These are phyloP conservation scores for Gasterosteus nipponicus DNA, from an alignment of 2,113 vertebrate genomes.

Conservation along the genomic window DNA sequence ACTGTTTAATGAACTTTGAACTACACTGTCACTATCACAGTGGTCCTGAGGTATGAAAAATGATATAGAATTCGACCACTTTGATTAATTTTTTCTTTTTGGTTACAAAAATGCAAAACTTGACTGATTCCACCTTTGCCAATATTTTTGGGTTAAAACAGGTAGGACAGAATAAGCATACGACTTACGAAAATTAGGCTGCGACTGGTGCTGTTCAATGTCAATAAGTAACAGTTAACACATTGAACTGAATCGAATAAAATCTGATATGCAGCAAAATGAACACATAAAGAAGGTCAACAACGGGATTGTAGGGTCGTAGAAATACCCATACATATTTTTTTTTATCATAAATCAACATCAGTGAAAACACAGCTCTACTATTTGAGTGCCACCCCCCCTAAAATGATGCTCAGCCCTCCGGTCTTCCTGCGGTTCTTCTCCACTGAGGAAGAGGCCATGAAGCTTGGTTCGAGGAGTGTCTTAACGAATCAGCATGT, in stretches of 20 bases:
- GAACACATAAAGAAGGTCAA: conserved; percentile 20
- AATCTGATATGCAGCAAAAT: conserved; percentile 41
- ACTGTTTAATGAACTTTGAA: not conserved
- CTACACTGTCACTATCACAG: not conserved
- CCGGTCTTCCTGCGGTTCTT: not conserved
- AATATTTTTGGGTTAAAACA: conserved; percentile 7
- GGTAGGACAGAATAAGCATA: not conserved
- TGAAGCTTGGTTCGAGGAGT: conserved; percentile 21
- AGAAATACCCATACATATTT: not conserved
- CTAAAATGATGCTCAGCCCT: not conserved
- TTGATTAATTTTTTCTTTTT: not conserved
- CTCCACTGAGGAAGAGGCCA: conserved; percentile 3
- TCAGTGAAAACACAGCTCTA: conserved; percentile 6
- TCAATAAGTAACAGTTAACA: conserved; percentile 15
- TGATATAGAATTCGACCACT: not conserved
- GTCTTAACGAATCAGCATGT: conserved; percentile 32
- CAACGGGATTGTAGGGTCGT: not conserved
- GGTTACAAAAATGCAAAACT: not conserved
- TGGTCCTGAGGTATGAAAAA: not conserved
- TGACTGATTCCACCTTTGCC: not conserved
- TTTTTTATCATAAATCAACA: conserved; percentile 20
- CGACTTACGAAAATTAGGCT: not conserved
- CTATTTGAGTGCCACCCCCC: not conserved
- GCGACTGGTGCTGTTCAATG: not conserved
- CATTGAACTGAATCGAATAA: conserved; percentile 15